Percentiles rank a stretch among this genome's conserved stretches.
These are phyloP conservation scores for Buathra laborator DNA, from an alignment of 2,888 invertebrate genomes.

Conservation along the genomic window DNA sequence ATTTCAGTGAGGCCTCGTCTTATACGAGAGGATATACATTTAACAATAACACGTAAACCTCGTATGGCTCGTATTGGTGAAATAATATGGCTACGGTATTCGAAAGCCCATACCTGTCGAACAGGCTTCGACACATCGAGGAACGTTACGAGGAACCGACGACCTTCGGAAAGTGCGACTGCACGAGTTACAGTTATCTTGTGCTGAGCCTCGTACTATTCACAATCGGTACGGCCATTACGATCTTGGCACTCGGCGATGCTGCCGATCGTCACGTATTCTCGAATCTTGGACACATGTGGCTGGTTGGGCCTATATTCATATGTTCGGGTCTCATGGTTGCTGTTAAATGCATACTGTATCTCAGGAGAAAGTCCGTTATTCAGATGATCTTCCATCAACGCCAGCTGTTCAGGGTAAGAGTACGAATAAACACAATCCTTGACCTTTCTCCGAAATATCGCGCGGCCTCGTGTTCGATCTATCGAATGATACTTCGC, in stretches of 20 bases:
- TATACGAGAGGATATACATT: background rate
- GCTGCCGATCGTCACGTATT: conserved; percentile 87
- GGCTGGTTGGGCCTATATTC: conserved; percentile 89
- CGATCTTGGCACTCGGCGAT: conserved; percentile 88
- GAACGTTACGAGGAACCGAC: conserved; percentile 87
- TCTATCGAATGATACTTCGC: background rate
- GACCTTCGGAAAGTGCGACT: conserved; percentile 89
- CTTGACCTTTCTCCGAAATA: conserved; percentile 34
- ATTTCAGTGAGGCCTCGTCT: background rate
- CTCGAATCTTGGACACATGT: conserved; percentile 89
- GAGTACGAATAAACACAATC: conserved; percentile 71
- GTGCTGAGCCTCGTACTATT: conserved; percentile 88
- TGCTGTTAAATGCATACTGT: conserved; percentile 89
- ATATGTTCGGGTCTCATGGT: conserved; percentile 90
- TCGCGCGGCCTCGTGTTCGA: conserved; percentile 6
- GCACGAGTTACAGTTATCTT: conserved; percentile 89
- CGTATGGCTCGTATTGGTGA: conserved; percentile 68
- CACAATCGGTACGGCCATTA: conserved; percentile 89
- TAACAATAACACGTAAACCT: conserved; percentile 43
- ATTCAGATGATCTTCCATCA: conserved; percentile 89
- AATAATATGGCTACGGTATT: conserved; percentile 88
- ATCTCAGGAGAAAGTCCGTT: conserved; percentile 88
- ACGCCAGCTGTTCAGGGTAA: conserved; percentile 88
- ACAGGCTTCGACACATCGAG: conserved; percentile 88
- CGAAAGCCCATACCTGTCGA: conserved; percentile 88